Evolutionary conservation across 2,113 vertebrate genomes (phyloP).

Genomic region (Misgurnus anguillicaudatus): DNA sequence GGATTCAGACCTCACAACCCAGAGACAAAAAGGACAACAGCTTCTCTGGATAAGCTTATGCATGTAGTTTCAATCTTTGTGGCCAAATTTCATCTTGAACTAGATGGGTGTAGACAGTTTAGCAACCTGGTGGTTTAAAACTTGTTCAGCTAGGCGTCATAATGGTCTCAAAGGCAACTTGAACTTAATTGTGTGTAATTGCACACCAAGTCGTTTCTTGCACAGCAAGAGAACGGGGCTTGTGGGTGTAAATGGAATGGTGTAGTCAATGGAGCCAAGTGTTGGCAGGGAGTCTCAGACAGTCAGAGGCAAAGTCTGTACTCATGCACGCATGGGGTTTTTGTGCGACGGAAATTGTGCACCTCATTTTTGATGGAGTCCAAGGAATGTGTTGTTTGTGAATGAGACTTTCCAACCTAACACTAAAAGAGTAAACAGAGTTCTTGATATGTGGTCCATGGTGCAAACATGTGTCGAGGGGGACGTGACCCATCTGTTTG

Average conservation of each 20-base stretch:
- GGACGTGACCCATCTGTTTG: not conserved
- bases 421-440: constrained; percentile 15
- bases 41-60: constrained; percentile 7
- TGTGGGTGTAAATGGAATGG: constrained; percentile 29
- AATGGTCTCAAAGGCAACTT: constrained; percentile 39
- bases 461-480: not conserved
- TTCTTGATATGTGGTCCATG: not conserved
- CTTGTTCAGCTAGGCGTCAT: constrained; percentile 25
- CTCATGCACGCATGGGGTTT: constrained; percentile 19
- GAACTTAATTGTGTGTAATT: constrained; percentile 48
- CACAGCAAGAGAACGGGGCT: constrained; percentile 29
- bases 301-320: not conserved
- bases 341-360: constrained; percentile 3
- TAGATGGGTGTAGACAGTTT: not conserved
- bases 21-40: constrained; percentile 13
- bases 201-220: constrained; percentile 23
- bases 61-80: not conserved
- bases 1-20: constrained; percentile 22
- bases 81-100: not conserved
- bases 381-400: constrained; percentile 14
- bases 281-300: constrained; percentile 24
- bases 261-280: constrained; percentile 31
- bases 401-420: not conserved
- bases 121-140: not conserved
- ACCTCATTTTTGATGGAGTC: constrained; percentile 3